Evolutionary conservation across 2,113 vertebrate genomes (phyloP), one percentile per base, ranked within the genome.

Genomic region (Jacana jacana): DNA sequence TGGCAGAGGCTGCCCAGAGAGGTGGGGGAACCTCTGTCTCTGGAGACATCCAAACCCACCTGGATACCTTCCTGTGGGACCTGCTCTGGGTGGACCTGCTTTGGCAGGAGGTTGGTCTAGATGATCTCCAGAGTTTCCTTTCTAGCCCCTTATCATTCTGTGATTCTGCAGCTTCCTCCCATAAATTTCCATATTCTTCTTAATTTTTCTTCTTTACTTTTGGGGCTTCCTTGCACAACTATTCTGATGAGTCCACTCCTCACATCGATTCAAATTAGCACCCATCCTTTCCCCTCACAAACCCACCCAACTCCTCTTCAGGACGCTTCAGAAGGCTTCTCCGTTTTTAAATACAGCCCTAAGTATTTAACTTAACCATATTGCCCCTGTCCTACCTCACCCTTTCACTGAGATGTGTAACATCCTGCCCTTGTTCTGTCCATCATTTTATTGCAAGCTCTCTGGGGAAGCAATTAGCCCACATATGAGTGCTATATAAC

Each of bases 381-480:
- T 1, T 33, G 42, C 91, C 89, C 7, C 0, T 25, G 88, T 93
- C 93, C 93, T 86, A 90, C 93, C 82, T 84, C 46, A 96, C 80
- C 93, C 92, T 68, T 51, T 75, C 28, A 0, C 93, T 65, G 77
- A 35, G 84, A 90, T 84, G 64, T 86, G 80, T 94, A 96, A 94
- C 87, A 94, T 52, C 95, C 94, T 93, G 95, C 95, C 82, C 95
- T 90, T 97, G 93, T 96, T 96, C 94, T 96, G 95, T 96, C 96
- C 96, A 96, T 96, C 96, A 96, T 84, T 94, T 81, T 54, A 61
- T 49, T 49, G 77, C 24, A 52, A 91, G 88, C 70, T 97, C 96
- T 89, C 96, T 70, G 83, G 95, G 93, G 93, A 96, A 92, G 96
- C 86, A 97, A 97, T 97, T 96, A 96, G 93, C 96, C 93, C 92